Evolutionary conservation across 2,797 vertebrate genomes (phyloP), one percentile per base, ranked within the genome.

Genomic region (Otolemur crassicaudatus): DNA sequence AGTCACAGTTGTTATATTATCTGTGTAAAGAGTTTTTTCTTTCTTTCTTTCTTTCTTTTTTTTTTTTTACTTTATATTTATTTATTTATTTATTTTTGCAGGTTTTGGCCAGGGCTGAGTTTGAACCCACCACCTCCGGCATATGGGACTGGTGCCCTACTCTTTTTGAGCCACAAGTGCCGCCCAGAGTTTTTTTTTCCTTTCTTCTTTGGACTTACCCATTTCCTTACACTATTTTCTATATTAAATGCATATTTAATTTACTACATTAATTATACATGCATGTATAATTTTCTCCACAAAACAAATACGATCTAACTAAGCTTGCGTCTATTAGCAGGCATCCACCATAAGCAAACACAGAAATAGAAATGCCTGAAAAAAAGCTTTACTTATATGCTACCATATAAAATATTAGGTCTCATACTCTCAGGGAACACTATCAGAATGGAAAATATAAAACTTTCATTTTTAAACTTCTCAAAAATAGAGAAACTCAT

Each of bases 381-480:
- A 90, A 91, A 70, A 49, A 43, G 53, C 49, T 90, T 61, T 83
- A 81, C 37, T 79, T 90, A 29, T 3, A 69, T 49, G 53, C 22
- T 19, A 49, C 60, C 34, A 81, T 25, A 72, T 80, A 91, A 96
- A 91, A 76, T 25, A 86, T 27, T 67, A 91, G 65, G 58, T 87
- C 53, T 80, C 49, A 88, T 23, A 43, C 9, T 61, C 56, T 89
- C 43, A 77, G n/a, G 31, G 31, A 95, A 82, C 91, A 56, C 27
- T 43, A 58, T 65, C 23, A 94, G 46, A 86, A 81, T 25, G 23
- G 79, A 27, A 7, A 85, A 60, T 49, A 72, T 81, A 83, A 82
- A 69, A 94, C 22, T 34, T 81, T 61, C 80, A 85, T 60, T 79
- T 61, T 25, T 67, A 81, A 77, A 13, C 70, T 43, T 53, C 13